Base-by-base conservation (phyloP, 2,888 invertebrate genomes). In the Andrena minutula region DNA sequence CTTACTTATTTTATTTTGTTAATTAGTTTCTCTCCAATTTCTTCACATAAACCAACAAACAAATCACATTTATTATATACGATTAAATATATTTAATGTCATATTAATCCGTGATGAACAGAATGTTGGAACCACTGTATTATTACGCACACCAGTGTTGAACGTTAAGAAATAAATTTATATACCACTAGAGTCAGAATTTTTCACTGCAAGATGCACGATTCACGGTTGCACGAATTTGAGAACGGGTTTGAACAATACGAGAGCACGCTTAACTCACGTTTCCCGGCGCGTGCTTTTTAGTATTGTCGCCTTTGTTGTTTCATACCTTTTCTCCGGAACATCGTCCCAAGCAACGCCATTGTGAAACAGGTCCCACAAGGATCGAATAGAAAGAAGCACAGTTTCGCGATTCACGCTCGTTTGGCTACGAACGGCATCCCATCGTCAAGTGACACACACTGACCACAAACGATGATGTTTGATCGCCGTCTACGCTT, bases 361-460 rank as follows among this genome's bases (percentile, higher is more conserved):
- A 80, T 72, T 20, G 60, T n/a, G 56, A 51, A 71, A 72, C 53
- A 80, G 75, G 58, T 63, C 23, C 32, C 49, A 49, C 35, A 2
- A 56, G 16, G 10, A 10, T 32, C 56, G 51, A n/a, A 30, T 10
- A 73, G 63, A 32, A 23, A 53, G 64, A 26, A n/a, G 56, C 30
- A 23, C 75, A 61, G 51, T 69, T 71, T 56, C 30, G 28, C 68
- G 60, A 64, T 66, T 53, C 63, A 53, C 56, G 58, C 47, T 58
- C 23, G 65, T 68, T 64, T 26, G 56, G 35, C 58, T 61, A 26
- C 71, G 70, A 30, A 58, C 71, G 20, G 56, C 47, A 72, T 78
- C 76, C 47, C 73, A 58, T 79, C 68, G 75, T 81, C 73, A 81
- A 82, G 47, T 85, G 82, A 86, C 63, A 76, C 77, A 56, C 64